Evolutionary conservation across 2,888 invertebrate genomes (phyloP).

Genomic region (Augochlorella aurata): DNA sequence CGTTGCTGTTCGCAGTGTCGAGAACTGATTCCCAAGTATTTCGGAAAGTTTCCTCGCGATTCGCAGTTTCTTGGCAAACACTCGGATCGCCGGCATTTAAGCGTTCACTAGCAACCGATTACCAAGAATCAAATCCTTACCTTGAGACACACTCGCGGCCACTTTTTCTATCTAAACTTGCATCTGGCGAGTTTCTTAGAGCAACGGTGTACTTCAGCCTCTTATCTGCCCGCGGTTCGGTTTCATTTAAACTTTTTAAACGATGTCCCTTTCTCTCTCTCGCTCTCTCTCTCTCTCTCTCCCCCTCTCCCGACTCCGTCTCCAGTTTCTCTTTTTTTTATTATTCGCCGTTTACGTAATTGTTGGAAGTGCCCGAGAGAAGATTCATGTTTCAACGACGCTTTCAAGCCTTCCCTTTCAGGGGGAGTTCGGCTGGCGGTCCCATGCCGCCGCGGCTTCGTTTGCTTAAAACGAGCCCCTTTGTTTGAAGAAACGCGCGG

Average conservation of each 20-base stretch:
- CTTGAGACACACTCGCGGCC: background rate
- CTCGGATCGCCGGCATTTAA: constrained; percentile 14
- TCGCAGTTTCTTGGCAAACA: constrained; percentile 14
- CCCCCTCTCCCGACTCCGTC: no score
- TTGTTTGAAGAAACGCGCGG: constrained; percentile 12
- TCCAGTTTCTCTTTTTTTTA: constrained; percentile 11
- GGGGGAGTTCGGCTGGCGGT: background rate
- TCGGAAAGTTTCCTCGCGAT: background rate
- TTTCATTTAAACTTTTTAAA: constrained; percentile 30
- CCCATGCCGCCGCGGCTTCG: constrained; percentile 6
- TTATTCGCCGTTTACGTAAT: constrained; percentile 8
- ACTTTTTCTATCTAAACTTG: constrained; percentile 35
- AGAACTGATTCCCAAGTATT: constrained; percentile 28
- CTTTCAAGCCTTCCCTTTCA: constrained; percentile 1
- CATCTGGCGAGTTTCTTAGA: constrained; percentile 15
- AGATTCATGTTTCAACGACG: constrained; percentile 9
- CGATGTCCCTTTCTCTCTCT: background rate
- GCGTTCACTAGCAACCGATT: constrained; percentile 6
- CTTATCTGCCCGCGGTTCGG: background rate
- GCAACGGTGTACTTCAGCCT: constrained; percentile 16
- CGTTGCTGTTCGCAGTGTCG: background rate
- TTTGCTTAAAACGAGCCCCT: constrained; percentile 16
- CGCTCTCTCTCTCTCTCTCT: background rate
- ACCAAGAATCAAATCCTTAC: constrained; percentile 19
- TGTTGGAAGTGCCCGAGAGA: background rate